A percentile compares a stretch with the other conserved stretches of the same genome.
These are phyloP conservation scores for Nomada lathburiana DNA, from an alignment of 2,888 invertebrate species.

Conservation along the genomic window DNA sequence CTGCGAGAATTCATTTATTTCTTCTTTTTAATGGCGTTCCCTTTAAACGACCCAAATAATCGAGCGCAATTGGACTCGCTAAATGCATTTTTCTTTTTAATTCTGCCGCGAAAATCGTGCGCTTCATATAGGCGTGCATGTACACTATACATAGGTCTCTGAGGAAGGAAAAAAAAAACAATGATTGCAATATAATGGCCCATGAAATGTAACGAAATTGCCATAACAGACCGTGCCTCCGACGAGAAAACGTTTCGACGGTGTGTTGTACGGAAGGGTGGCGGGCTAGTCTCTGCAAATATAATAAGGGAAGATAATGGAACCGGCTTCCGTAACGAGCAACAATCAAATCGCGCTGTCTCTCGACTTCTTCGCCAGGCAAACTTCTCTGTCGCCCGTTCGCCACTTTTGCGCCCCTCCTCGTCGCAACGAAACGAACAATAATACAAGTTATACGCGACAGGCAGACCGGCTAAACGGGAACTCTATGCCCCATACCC, in stretches of 20 bases:
- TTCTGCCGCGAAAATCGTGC: too few relatives aligned
- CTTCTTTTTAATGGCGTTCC: background rate
- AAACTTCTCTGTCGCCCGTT: conserved; percentile 22
- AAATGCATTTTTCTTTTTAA: background rate
- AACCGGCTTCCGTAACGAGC: conserved; percentile 57
- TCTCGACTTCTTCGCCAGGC: conserved; percentile 48
- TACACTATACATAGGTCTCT: too few relatives aligned
- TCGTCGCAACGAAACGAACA: conserved; percentile 45
- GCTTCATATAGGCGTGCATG: too few relatives aligned
- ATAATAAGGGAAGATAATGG: conserved; percentile 55
- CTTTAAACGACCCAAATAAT: background rate
- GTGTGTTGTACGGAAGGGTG: conserved; percentile 32
- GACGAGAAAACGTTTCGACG: conserved; percentile 26
- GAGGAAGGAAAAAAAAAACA: background rate
- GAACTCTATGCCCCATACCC: conserved; percentile 35
- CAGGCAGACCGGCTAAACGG: conserved; percentile 57
- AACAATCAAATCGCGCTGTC: conserved; percentile 59
- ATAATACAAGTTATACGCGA: conserved; percentile 64
- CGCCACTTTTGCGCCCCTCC: conserved; percentile 19
- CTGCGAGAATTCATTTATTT: background rate
- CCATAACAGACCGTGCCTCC: conserved; percentile 7
- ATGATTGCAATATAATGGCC: background rate
- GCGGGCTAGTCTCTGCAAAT: conserved; percentile 33
- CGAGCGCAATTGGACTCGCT: too few relatives aligned
- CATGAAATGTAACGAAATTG: conserved; percentile 14